These are phyloP conservation scores for Anas bahamensis DNA, from an alignment of 2,797 vertebrate species.

Conservation along the genomic window DNA sequence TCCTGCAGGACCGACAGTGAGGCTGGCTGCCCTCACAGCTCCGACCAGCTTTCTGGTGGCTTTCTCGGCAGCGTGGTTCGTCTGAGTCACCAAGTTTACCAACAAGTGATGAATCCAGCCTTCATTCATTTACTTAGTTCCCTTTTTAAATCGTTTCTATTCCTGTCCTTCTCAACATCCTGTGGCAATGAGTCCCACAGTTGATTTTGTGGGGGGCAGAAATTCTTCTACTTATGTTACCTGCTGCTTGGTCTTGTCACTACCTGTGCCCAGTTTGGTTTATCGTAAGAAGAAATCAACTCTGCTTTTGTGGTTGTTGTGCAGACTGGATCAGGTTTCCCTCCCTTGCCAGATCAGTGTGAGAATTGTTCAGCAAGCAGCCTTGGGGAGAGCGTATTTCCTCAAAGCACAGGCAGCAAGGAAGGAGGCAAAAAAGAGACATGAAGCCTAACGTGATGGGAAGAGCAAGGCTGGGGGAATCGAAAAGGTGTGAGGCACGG, in stretches of 20 bases:
- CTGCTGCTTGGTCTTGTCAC: background rate
- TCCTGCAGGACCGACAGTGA: background rate
- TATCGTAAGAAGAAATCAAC: background rate
- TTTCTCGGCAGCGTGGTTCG: background rate
- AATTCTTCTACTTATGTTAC: background rate
- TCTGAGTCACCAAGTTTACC: background rate
- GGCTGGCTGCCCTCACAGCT: background rate
- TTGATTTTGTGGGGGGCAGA: background rate
- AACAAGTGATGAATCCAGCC: background rate
- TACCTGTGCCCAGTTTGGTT: background rate
- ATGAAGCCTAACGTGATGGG: background rate
- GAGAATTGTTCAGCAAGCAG: background rate
- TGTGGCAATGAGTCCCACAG: background rate
- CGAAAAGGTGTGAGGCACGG: slow-evolving; percentile 20
- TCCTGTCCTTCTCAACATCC: background rate
- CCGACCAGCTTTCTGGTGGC: background rate
- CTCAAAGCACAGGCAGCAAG: background rate
- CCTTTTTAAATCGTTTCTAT: background rate
- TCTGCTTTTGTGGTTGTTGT: background rate
- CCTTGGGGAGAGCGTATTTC: background rate
- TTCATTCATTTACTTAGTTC: background rate
- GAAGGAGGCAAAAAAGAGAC: slow-evolving; percentile 10
- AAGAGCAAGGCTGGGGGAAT: slow-evolving; percentile 2
- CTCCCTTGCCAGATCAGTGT: background rate
- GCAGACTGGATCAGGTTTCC: background rate